Conservation (phyloP, 2,888 invertebrate genomes). For the Chrysodeixis includens region DNA sequence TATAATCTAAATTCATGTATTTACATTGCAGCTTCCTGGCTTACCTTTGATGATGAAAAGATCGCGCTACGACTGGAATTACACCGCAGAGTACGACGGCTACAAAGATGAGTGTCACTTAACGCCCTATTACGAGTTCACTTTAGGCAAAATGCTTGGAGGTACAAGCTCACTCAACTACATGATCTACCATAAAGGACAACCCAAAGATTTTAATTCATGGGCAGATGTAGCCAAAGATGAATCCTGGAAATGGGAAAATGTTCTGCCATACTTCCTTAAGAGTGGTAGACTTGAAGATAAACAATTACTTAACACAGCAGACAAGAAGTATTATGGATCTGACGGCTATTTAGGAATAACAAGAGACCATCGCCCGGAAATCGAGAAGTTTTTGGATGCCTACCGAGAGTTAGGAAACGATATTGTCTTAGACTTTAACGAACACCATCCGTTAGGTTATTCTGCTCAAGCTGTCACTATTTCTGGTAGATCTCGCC, state of each 20-base stretch:
- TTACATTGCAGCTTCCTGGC: conserved; percentile 63
- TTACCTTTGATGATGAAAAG: conserved; percentile 54
- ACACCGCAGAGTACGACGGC: conserved; percentile 61
- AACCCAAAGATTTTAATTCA: conserved; percentile 62
- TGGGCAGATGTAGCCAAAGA: conserved; percentile 63
- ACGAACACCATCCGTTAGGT: conserved; percentile 69
- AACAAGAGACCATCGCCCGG: conserved; percentile 51
- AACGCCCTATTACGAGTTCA: conserved; percentile 51
- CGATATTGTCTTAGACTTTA: conserved; percentile 63
- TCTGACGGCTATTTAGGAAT: conserved; percentile 56
- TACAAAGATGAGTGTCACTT: conserved; percentile 51
- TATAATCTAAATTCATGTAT: background rate
- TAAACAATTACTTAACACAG: conserved; percentile 44
- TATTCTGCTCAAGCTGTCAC: conserved; percentile 54
- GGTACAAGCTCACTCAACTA: conserved; percentile 69
- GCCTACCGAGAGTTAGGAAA: conserved; percentile 77
- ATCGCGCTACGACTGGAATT: conserved; percentile 66
- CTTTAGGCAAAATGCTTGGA: conserved; percentile 70
- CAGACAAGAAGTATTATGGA: conserved; percentile 54
- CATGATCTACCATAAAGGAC: conserved; percentile 66
- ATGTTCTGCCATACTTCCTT: conserved; percentile 64
- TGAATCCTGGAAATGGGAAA: conserved; percentile 65
- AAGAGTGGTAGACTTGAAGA: conserved; percentile 63
- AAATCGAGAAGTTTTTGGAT: conserved; percentile 58
- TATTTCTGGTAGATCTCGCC: conserved; percentile 69